Percentiles rank a stretch among this genome's conserved stretches.
Conservation (phyloP, 2,797 vertebrate species). For the Spatula clypeata region DNA sequence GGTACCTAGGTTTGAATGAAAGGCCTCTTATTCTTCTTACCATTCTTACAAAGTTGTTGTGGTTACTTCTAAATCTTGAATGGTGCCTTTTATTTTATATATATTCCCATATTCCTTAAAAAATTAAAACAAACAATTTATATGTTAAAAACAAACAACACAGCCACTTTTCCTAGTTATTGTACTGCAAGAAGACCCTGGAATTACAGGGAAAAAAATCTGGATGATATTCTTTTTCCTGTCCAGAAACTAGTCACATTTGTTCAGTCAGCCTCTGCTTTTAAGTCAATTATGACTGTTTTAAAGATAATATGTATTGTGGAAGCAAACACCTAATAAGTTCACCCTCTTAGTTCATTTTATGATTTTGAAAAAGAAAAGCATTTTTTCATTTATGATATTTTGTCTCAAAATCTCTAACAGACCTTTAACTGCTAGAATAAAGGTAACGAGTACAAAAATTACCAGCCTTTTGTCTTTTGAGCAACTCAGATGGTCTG, state of each 20-base stretch:
- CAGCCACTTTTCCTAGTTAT: not conserved
- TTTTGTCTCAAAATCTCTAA: not conserved
- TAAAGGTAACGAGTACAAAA: not conserved
- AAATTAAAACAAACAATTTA: not conserved
- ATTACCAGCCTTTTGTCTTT: not conserved
- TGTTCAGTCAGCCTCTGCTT: not conserved
- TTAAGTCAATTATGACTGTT: not conserved
- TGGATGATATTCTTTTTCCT: not conserved
- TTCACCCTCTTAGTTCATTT: not conserved
- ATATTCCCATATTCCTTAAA: not conserved
- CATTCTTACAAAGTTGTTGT: not conserved
- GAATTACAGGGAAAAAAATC: not conserved
- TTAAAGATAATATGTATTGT: rapidly evolving
- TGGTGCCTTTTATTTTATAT: not conserved
- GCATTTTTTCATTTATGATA: not conserved
- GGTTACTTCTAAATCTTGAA: not conserved
- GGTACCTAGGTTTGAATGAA: no score
- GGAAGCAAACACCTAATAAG: not conserved
- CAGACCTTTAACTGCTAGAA: not conserved
- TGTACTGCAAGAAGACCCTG: not conserved
- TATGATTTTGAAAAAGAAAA: not conserved
- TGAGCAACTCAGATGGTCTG: not conserved
- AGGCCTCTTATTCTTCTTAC: not conserved
- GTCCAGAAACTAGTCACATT: not conserved
- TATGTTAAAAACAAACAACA: not conserved